Evolutionary conservation across 1,140 invertebrate species (phyloP), one percentile per base, ranked within the genome.

Genomic region (Atta colombica): DNA sequence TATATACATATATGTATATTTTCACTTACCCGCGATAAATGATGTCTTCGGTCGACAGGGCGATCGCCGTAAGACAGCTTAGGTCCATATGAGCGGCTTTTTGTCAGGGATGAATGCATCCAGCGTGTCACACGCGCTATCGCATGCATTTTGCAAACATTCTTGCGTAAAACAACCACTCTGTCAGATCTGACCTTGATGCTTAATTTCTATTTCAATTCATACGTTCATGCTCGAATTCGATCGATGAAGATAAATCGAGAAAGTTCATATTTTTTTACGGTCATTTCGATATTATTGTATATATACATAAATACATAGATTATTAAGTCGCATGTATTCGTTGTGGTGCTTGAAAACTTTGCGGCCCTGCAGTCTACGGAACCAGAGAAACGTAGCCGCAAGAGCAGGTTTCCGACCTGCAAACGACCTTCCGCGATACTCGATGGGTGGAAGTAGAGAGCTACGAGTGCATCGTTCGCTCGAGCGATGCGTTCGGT

Each of bases 401-500:
- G 80, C 80, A 63, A 75, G 39, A 82, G 66, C 77, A 49, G 75
- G 55, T 90, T 87, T 89, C 25, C 75, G 68, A 85, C 68, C 69
- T 45, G 45, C 71, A 55, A 89, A 87, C 85, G 84, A 87, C 31
- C 81, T 90, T 90, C 88, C 88, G 89, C 63, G 14, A 51, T 87
- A 75, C 87, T n/a, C 85, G 87, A 90, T 69, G 81, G 49, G 82
- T 63, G 77, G 39, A 45, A 82, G 60, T 87, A 90, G 89, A 90
- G 89, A 89, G 89, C 68, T 77, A 60, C 5, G 58, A 12, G 39
- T 69, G 71, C 85, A 60, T 74, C 77, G 88, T n/a, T 63, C 61
- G 58, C 55, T 35, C 55, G 35, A 72, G 58, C 63, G 82, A 77
- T 86, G 88, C 88, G 49, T 65, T 63, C 65, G 49, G 66, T 68